Evolutionary conservation across 2,888 invertebrate genomes (phyloP), one percentile per base, ranked within the genome.

Genomic region (Pseudococcus viburni): DNA sequence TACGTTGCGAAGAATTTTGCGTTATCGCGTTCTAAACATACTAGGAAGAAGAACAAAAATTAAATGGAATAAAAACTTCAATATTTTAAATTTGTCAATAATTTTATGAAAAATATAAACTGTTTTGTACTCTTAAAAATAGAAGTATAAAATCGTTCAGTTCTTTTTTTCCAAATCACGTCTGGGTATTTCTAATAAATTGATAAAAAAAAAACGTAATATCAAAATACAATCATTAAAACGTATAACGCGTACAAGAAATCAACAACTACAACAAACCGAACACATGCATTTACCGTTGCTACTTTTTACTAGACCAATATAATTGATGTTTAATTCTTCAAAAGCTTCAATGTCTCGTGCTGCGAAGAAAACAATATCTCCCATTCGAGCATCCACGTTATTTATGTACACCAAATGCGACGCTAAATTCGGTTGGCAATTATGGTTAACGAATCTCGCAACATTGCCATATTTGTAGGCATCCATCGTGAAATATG

Each of bases 401-500:
- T 97, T 97, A 91, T 98, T 95, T n/a, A 97, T 96, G 97, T 97
- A 99, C 0, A 97, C 96, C 0, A 96, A 96, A 93, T 95, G 98
- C 0, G 98, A 97, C 0, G 95, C 95, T 89, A 98, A 92, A 92
- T 99, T 99, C 0, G 99, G 98, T 91, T 97, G 96, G 92, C 99
- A 99, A 0, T 97, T 98, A 92, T 99, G 98, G 92, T 99, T 99
- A 77, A 99, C 96, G 91, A 98, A 98, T 92, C 98, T 98, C 0
- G 98, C 95, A 0, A 97, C 94, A 92, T 98, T 98, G 9, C 99
- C 99, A 91, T 95, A 94, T 89, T 94, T 33, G 0, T 96, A 96
- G 0, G 98, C 98, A 92, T 99, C 99, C 0, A 99, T 95, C 0
- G 97, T 96, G 91, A 95, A 99, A 0, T 96, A 95, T 73, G 91